Evolutionary conservation across 1,140 invertebrate genomes (phyloP).

Genomic region (Portunus trituberculatus): DNA sequence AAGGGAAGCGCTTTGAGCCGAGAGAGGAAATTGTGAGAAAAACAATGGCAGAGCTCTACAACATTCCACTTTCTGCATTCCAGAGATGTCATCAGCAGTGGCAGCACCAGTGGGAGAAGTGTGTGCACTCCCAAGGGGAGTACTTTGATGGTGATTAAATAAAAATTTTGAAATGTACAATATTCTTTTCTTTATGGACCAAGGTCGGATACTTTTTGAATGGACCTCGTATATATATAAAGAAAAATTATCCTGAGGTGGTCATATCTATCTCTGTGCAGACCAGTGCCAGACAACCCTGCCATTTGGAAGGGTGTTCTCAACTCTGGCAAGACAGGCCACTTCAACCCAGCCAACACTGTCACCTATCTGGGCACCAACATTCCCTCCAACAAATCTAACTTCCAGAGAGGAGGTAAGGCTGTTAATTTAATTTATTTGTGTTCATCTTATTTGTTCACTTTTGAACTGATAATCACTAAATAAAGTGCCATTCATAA

Average conservation of each 20-base stretch:
- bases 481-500: too few relatives aligned
- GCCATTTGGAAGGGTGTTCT: slow-evolving; percentile 90
- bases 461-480: too few relatives aligned
- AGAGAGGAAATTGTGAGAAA: slow-evolving; percentile 17
- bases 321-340: slow-evolving; percentile 91
- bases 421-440: too few relatives aligned
- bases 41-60: not conserved
- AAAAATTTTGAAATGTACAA: not conserved
- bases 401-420: slow-evolving; percentile 83
- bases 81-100: slow-evolving; percentile 25
- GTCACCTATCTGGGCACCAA: slow-evolving; percentile 92
- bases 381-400: slow-evolving; percentile 85
- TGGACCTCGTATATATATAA: too few relatives aligned
- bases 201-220: too few relatives aligned
- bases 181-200: too few relatives aligned
- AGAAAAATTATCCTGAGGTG: not conserved
- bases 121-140: not conserved
- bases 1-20: not conserved
- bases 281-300: slow-evolving; percentile 77
- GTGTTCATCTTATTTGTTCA: too few relatives aligned
- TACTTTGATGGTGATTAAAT: slow-evolving; percentile 4
- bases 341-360: slow-evolving; percentile 94
- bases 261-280: slow-evolving; percentile 37
- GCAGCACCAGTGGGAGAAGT: not conserved
- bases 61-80: not conserved